These are phyloP conservation scores for Mayetiola destructor DNA, from an alignment of 2,888 invertebrate genomes.

Conservation along the genomic window DNA sequence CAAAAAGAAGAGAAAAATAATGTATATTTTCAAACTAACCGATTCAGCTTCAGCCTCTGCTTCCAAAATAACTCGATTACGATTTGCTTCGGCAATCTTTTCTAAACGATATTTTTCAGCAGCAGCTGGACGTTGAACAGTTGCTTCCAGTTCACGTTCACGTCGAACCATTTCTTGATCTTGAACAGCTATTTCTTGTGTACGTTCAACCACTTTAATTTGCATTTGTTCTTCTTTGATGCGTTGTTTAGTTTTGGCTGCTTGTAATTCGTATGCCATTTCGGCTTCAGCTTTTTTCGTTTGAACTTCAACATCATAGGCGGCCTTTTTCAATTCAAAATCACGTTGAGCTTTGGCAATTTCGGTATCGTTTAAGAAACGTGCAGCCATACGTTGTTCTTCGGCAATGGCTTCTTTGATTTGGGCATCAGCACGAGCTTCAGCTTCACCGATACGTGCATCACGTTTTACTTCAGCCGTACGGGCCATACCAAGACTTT, in stretches of 20 bases:
- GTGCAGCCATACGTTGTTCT: conserved; percentile 87
- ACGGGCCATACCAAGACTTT: conserved; percentile 86
- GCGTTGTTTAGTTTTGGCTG: conserved; percentile 87
- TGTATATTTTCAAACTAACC: conserved; percentile 32
- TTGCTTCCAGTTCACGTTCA: conserved; percentile 86
- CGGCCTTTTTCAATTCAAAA: conserved; percentile 92
- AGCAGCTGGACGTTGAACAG: conserved; percentile 84
- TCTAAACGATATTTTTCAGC: conserved; percentile 85
- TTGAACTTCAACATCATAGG: conserved; percentile 93
- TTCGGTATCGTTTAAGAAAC: conserved; percentile 89
- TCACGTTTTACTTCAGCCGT: conserved; percentile 92
- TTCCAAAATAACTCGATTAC: conserved; percentile 74
- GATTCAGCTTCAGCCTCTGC: conserved; percentile 93
- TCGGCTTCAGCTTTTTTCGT: conserved; percentile 80
- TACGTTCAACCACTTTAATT: conserved; percentile 78
- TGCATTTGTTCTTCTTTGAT: conserved; percentile 98
- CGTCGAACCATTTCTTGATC: conserved; percentile 89
- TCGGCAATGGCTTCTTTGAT: conserved; percentile 93
- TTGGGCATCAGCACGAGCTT: conserved; percentile 75
- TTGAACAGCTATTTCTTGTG: conserved; percentile 87
- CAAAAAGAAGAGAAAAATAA: too few species aligned
- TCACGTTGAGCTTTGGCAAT: conserved; percentile 94
- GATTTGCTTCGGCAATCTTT: conserved; percentile 87
- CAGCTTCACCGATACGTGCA: conserved; percentile 93
- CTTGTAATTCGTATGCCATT: conserved; percentile 84